These are phyloP conservation scores for Excalfactoria chinensis DNA, from an alignment of 2,113 vertebrate species.

Conservation along the genomic window DNA sequence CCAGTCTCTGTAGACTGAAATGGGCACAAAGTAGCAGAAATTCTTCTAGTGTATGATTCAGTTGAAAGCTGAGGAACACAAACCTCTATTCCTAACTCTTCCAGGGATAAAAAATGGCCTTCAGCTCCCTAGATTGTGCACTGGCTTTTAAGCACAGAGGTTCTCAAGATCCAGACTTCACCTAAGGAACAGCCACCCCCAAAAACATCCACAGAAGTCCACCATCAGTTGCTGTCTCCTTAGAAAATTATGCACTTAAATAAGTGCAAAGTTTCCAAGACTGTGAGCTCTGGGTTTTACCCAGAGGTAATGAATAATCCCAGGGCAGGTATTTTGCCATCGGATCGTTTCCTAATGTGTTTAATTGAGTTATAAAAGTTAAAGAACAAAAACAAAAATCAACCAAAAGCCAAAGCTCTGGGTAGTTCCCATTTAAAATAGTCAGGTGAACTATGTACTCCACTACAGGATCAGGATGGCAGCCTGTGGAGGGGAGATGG, in stretches of 20 bases:
- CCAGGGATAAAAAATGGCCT: not conserved
- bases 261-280: not conserved
- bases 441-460: not conserved
- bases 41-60: not conserved
- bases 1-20: not conserved
- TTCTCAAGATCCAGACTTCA: not conserved
- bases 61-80: not conserved
- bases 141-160: not conserved
- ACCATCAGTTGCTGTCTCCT: not conserved
- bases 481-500: not conserved
- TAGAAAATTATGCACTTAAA: not conserved
- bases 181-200: not conserved
- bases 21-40: not conserved
- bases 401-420: not conserved
- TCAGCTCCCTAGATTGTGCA: not conserved
- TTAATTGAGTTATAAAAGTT: not conserved
- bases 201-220: not conserved
- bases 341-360: not conserved
- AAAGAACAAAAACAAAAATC: not conserved
- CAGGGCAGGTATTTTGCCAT: not conserved
- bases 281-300: not conserved
- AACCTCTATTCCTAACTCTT: not conserved
- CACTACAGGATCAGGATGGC: not conserved
- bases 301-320: not conserved
- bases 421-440: slow-evolving; percentile 1